Evolutionary conservation across 2,888 invertebrate species (phyloP).

Genomic region (Ennomos fuscantarius): DNA sequence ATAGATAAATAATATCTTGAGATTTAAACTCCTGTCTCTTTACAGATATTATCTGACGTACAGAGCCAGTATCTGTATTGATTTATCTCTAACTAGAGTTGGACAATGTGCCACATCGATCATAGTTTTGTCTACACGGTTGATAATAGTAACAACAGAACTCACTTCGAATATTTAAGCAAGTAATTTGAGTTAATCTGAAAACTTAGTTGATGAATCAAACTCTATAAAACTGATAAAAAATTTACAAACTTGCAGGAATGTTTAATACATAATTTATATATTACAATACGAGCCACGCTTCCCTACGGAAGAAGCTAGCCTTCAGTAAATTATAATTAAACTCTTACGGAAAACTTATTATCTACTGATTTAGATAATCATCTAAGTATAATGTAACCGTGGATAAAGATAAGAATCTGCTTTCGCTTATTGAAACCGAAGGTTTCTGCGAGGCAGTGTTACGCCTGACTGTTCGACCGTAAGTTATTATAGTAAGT

Average conservation of each 20-base stretch:
- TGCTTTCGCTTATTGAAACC: conserved; percentile 60
- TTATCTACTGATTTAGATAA: conserved; percentile 47
- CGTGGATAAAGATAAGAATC: conserved; percentile 51
- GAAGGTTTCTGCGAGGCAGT: conserved; percentile 51
- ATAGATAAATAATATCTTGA: conserved; percentile 52
- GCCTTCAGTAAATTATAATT: conserved; percentile 36
- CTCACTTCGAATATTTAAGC: conserved; percentile 36
- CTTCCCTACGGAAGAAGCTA: conserved; percentile 26
- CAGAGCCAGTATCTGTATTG: conserved; percentile 64
- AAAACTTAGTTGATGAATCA: conserved; percentile 28
- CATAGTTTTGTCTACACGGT: conserved; percentile 75
- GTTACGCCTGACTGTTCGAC: conserved; percentile 12
- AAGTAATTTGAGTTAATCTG: conserved; percentile 24
- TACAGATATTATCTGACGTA: conserved; percentile 61
- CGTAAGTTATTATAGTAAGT: conserved; percentile 24
- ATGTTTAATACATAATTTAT: conserved; percentile 1
- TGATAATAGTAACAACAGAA: conserved; percentile 66
- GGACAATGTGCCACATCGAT: conserved; percentile 67
- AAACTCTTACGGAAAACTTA: conserved; percentile 38
- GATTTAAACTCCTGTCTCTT: conserved; percentile 65
- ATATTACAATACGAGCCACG: conserved; percentile 18
- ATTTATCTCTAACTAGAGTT: conserved; percentile 66
- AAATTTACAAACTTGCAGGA: neutral
- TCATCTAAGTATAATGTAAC: conserved; percentile 43
- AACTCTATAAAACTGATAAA: conserved; percentile 7